phyloP scores from a whole-genome alignment of 2,797 vertebrate species.

The Rhynchotus rufescens region DNA sequence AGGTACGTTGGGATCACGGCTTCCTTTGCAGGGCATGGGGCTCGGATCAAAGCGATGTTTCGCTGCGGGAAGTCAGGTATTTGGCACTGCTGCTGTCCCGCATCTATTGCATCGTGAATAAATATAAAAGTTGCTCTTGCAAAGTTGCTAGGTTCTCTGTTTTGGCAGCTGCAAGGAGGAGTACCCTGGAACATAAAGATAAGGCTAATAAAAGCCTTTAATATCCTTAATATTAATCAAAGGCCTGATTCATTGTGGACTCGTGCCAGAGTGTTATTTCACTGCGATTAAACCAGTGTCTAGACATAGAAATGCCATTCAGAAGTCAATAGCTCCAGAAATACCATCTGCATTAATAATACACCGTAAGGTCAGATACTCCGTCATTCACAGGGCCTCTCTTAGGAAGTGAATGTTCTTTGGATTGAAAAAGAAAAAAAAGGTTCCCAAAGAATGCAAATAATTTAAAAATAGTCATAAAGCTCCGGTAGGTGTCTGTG shows the following conservation, averaged over 20 bases:
- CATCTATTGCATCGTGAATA: background rate
- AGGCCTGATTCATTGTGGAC: conserved; percentile 60
- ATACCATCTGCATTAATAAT: conserved; percentile 45
- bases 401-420: background rate
- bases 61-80: rapidly evolving
- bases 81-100: background rate
- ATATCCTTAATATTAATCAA: conserved; percentile 74
- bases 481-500: background rate
- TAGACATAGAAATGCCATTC: conserved; percentile 51
- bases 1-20: background rate
- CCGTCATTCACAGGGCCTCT: background rate
- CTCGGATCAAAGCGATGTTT: background rate
- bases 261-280: conserved; percentile 41
- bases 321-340: conserved; percentile 49
- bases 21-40: background rate
- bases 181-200: conserved; percentile 43
- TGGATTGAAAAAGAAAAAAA: background rate
- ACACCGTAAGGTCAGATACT: background rate
- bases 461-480: background rate
- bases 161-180: conserved; percentile 9
- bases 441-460: background rate
- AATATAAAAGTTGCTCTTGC: background rate
- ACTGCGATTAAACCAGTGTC: conserved; percentile 52
- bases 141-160: background rate
- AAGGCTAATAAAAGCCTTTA: conserved; percentile 78